Evolutionary conservation across 2,797 vertebrate genomes (phyloP).

Genomic region (Gadopsis marmoratus): DNA sequence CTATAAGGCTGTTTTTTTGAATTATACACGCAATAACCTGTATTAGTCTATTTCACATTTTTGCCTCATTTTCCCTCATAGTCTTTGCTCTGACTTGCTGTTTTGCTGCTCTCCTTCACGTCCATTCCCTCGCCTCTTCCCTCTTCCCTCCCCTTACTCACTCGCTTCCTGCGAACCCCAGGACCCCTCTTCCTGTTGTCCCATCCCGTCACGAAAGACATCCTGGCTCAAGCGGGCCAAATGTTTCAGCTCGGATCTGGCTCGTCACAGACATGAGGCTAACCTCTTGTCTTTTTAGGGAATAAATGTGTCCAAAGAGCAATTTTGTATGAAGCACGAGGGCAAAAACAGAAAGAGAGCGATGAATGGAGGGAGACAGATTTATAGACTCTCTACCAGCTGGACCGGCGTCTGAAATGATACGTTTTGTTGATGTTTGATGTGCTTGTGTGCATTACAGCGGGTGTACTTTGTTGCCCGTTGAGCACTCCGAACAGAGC

Average conservation of each 20-base stretch:
- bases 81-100: constrained; percentile 22
- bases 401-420: constrained; percentile 47
- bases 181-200: constrained; percentile 82
- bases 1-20: not conserved
- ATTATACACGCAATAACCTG: not conserved
- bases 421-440: constrained; percentile 60
- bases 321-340: constrained; percentile 8
- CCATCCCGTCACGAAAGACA: constrained; percentile 78
- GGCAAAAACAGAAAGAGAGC: constrained; percentile 7
- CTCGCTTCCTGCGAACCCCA: constrained; percentile 79
- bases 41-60: constrained; percentile 1
- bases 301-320: constrained; percentile 21
- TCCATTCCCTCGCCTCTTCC: constrained; percentile 51
- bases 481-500: constrained; percentile 63
- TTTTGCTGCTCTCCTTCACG: constrained; percentile 43
- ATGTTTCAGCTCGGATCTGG: constrained; percentile 44
- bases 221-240: constrained; percentile 67
- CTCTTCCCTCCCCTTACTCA: constrained; percentile 61
- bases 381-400: constrained; percentile 34
- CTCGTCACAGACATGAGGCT: constrained; percentile 32
- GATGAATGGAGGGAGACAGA: constrained; percentile 39
- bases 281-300: constrained; percentile 17
- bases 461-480: constrained; percentile 43
- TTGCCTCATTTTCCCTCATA: constrained; percentile 1
- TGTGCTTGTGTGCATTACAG: constrained; percentile 27